Evolutionary conservation across 2,888 invertebrate genomes (phyloP), one percentile per base, ranked within the genome.

Genomic region (Limnephilus auricula): DNA sequence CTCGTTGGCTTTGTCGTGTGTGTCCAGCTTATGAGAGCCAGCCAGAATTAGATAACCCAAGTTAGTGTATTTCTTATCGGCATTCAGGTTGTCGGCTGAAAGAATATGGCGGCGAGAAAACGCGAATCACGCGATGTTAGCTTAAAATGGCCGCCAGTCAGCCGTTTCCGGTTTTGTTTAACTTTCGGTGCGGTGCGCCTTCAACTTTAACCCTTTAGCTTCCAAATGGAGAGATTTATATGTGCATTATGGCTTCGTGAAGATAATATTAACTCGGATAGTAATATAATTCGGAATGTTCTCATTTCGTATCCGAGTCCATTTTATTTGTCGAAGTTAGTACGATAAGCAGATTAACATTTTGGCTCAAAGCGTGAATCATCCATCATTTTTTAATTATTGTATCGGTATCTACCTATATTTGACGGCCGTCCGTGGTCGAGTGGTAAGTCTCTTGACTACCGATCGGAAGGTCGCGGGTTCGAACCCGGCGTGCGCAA

Each of bases 101-200:
- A 65, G 65, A 65, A 65, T 65, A 65, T 65, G 31, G 82, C 82
- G 82, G 82, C 82, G 34, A 32, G 34, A 37, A 82, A 82, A 37
- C 32, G 82, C 82, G 82, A 18, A 34, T 82, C 82, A 82, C 34
- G 82, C 82, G 82, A 82, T 32, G 82, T 32, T 82, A 82, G 37
- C 82, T 82, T 82, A 82, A 82, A 82, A 82, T 32, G 82, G 82
- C 82, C 82, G 82, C 82, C 82, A 34, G 82, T 82, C 82, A 40
- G 85, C 30, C 37, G 85, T 85, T 85, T 85, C 85, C 85, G 85
- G 85, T 85, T 65, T 65, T 65, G 65, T 65, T 85, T 40, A 37
- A 45, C 40, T 85, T 85, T 85, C 85, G 82, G 18, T 82, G 32
- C 82, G 82, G 37, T 34, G 37, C 34, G 34, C 82, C 34, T 32